These are phyloP conservation scores for Drosophila burlai DNA, from an alignment of 1,140 invertebrate species.

Conservation along the genomic window DNA sequence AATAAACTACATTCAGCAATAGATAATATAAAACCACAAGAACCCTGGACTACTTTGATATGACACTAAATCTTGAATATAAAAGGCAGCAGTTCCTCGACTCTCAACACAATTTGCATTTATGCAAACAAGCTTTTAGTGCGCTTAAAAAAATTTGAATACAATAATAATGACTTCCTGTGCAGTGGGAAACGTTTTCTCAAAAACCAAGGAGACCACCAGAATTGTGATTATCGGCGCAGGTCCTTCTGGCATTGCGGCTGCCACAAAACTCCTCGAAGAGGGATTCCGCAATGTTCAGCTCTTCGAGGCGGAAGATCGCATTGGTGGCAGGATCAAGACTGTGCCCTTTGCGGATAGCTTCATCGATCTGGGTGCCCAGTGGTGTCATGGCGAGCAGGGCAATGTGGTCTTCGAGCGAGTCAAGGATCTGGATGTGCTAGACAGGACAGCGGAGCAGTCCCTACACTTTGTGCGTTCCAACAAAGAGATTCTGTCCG, in stretches of 20 bases:
- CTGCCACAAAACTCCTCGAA: slow-evolving; percentile 86
- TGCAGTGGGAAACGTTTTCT: background rate
- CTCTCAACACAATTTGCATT: background rate
- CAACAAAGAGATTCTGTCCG: slow-evolving; percentile 74
- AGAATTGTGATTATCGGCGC: slow-evolving; percentile 87
- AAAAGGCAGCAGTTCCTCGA: slow-evolving; percentile 2
- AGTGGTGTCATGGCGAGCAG: slow-evolving; percentile 91
- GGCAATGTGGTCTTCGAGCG: slow-evolving; percentile 89
- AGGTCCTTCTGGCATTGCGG: slow-evolving; percentile 87
- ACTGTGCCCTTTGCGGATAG: slow-evolving; percentile 87
- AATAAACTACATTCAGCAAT: background rate
- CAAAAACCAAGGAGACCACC: slow-evolving; percentile 58
- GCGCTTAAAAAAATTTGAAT: background rate
- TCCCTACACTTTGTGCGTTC: slow-evolving; percentile 76
- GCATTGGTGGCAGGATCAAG: slow-evolving; percentile 90
- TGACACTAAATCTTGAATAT: background rate
- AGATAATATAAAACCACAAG: slow-evolving; percentile 25
- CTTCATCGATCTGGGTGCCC: slow-evolving; percentile 92
- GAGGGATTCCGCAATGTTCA: slow-evolving; percentile 86
- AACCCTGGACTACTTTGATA: slow-evolving; percentile 1
- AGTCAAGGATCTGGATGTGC: slow-evolving; percentile 87
- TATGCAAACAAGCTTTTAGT: background rate
- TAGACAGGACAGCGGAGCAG: slow-evolving; percentile 75
- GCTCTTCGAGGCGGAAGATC: slow-evolving; percentile 89
- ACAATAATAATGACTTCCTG: slow-evolving; percentile 18